A percentile compares a stretch with the other conserved stretches of the same genome.
These are phyloP conservation scores for Andrena fulva DNA, from an alignment of 2,888 invertebrate species.

Conservation along the genomic window DNA sequence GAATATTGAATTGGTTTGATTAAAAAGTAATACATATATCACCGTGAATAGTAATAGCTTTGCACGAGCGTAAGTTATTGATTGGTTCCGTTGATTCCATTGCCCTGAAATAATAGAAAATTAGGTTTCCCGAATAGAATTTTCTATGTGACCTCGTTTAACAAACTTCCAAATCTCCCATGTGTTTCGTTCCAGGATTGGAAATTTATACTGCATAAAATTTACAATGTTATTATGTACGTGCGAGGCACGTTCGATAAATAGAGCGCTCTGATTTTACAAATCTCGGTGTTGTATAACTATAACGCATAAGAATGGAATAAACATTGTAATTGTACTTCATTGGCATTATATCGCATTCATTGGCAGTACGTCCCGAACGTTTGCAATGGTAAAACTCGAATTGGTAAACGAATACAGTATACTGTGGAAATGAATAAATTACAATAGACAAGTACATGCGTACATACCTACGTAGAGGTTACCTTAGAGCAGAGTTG, in stretches of 20 bases:
- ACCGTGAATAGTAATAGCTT: not conserved
- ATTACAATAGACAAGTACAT: too few relatives aligned
- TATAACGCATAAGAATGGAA: not conserved
- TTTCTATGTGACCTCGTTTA: conserved; percentile 51
- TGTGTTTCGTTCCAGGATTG: conserved; percentile 28
- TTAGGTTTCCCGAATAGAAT: conserved; percentile 55
- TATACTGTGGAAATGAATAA: too few relatives aligned
- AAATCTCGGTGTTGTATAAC: not conserved
- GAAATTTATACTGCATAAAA: conserved; percentile 2
- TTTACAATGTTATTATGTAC: not conserved
- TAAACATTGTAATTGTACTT: not conserved
- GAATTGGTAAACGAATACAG: too few relatives aligned
- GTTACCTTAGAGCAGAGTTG: too few relatives aligned
- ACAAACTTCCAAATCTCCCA: conserved; percentile 42
- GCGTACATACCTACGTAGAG: too few relatives aligned
- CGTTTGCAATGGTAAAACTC: too few relatives aligned
- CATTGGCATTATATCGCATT: not conserved
- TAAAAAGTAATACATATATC: not conserved
- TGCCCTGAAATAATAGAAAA: conserved; percentile 26
- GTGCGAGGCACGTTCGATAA: not conserved
- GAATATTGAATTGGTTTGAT: not conserved
- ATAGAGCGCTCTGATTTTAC: not conserved
- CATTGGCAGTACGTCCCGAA: too few relatives aligned
- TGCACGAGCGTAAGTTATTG: not conserved
- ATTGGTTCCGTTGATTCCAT: conserved; percentile 21